These are phyloP conservation scores for Trichogramma evanescens DNA, from an alignment of 2,888 invertebrate species.

Conservation along the genomic window DNA sequence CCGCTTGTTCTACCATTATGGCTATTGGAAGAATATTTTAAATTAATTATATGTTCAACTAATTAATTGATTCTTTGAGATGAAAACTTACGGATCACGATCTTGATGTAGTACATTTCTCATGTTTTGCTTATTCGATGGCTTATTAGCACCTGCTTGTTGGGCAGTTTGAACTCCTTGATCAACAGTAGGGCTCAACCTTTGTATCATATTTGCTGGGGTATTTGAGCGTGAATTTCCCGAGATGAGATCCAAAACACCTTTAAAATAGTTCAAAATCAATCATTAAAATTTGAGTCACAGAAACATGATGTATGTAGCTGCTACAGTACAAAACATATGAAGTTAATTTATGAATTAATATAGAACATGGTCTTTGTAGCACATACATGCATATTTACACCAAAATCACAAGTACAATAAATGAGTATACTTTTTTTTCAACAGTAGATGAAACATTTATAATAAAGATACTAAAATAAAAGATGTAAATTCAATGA, in stretches of 20 bases:
- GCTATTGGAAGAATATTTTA: slow-evolving; percentile 19
- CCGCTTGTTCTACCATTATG: slow-evolving; percentile 37
- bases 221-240: slow-evolving; percentile 75
- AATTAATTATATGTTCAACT: neutral
- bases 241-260: slow-evolving; percentile 65
- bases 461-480: too few species aligned
- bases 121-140: slow-evolving; percentile 35
- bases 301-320: neutral
- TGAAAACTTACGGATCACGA: slow-evolving; percentile 36
- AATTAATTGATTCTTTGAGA: neutral
- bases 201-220: slow-evolving; percentile 63
- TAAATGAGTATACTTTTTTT: too few species aligned
- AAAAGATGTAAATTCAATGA: neutral
- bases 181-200: slow-evolving; percentile 81
- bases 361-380: neutral
- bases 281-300: neutral
- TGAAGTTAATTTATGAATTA: too few species aligned
- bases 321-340: neutral
- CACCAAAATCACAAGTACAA: neutral
- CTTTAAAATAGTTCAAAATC: slow-evolving; percentile 23
- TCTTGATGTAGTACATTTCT: slow-evolving; percentile 40
- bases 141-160: slow-evolving; percentile 42
- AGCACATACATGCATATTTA: neutral
- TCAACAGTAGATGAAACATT: too few species aligned
- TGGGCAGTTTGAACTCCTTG: slow-evolving; percentile 69